Evolutionary conservation across 2,113 vertebrate genomes (phyloP), one percentile per base, ranked within the genome.

Genomic region (Aphyosemion australe): DNA sequence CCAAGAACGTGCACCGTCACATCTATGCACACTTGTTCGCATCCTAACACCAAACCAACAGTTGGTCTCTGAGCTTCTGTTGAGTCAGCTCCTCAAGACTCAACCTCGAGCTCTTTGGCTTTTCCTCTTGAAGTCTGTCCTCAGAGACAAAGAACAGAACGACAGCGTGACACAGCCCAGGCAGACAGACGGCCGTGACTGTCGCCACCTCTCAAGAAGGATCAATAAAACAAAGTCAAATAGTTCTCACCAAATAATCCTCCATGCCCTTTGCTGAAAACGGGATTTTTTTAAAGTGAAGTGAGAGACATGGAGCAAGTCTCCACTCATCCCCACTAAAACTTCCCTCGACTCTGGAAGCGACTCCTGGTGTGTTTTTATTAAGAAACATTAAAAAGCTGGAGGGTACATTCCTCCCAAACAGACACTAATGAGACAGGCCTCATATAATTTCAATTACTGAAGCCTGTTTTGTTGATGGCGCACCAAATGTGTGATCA

Each of bases 201-300:
- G 70, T 79, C 34, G 6, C 74, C 84, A 77, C 74, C 13, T 51
- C 49, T 47, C 59, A 46, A 49, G 34, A 11, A 69, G 53, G 72
- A 82, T 87, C 87, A 65, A 88, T 87, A 82, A 74, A 69, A 56
- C 80, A 82, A 83, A 87, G 74, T 87, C 76, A 85, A 80, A 87
- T 66, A 83, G 70, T 64, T 63, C 62, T 66, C 70, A 69, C 64
- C 48, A 46, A 60, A 65, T 73, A 63, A 64, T 84, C 77, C 79
- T 81, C 57, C 14, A 76, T 69, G 76, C 61, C 26, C 72, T 61
- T 65, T 76, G 70, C 85, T 85, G 74, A 84, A 82, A 85, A 26
- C 26, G 74, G 76, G 6, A 8, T 37, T 72, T 66, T 76, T 52
- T 46, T 19, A 57, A 83, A 67, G 55, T 59, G 60, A 3, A 61